Evolutionary conservation across 2,888 invertebrate species (phyloP), one percentile per base, ranked within the genome.

Genomic region (Anaspis maculata): DNA sequence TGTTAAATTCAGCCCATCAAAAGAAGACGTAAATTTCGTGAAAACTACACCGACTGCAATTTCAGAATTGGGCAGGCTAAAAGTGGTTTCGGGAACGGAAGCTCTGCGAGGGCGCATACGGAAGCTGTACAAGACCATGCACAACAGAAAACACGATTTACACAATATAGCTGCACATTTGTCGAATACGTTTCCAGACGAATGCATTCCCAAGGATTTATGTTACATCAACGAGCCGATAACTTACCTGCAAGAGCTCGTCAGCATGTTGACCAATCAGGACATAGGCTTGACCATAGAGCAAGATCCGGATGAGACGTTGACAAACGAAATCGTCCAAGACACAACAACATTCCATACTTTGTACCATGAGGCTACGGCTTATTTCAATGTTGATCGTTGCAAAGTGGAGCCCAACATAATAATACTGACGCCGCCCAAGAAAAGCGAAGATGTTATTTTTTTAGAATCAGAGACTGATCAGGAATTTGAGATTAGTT

Each of bases 251-350:
- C 49, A 54, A 26, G 56, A 57, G n/a, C 35, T 58, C 35, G 38
- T 53, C 44, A 51, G 56, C 33, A 47, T 51, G 9, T 44, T 65
- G 7, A 46, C 41, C 11, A 44, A 39, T 4, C 52, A 56, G 13
- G 64, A 65, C 46, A 49, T 66, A 15, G 45, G 50, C 10, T 23
- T 66, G 13, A 62, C 60, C 2, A 33, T 66, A 3, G 66, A 66
- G 42, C 57, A 55, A 32, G 60, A 64, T 44, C 45, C 54, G 9
- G 61, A 65, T 25, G 42, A 49, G 21, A 62, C 63, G 1, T 37
- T 64, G 7, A 49, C 60, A 19, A 48, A 54, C 4, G 54, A 50
- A 9, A 54, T 46, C 13, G 44, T 49, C 3, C 61, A 62, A 34
- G 62, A 65, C 27, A 59, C 61, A 5, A 54, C 51, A 1, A 37